Conservation (phyloP, 2,113 vertebrate genomes). For the Casuarius casuarius region DNA sequence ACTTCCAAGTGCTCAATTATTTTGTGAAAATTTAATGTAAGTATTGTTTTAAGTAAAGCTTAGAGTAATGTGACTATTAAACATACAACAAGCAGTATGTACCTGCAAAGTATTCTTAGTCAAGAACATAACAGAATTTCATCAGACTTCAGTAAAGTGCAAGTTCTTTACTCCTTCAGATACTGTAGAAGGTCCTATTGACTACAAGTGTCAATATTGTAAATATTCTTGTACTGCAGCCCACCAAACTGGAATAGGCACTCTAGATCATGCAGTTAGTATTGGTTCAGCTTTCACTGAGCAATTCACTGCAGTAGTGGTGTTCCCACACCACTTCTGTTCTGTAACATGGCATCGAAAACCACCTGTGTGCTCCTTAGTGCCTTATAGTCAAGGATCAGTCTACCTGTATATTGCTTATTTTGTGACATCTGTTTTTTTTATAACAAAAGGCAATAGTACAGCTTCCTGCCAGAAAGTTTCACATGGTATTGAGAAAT, state of each 20-base stretch:
- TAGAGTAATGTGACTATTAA: neutral
- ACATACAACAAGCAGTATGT: neutral
- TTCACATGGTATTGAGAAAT: neutral
- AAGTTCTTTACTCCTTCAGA: neutral
- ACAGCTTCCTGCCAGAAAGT: neutral
- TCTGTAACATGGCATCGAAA: neutral
- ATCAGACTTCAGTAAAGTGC: neutral
- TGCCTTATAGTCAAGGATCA: neutral
- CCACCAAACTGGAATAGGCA: neutral
- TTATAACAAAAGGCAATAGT: neutral
- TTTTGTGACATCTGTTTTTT: neutral
- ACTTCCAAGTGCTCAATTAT: neutral
- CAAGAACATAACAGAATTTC: neutral
- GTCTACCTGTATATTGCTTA: neutral
- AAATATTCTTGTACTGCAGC: neutral
- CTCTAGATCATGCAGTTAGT: neutral
- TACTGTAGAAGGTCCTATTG: neutral
- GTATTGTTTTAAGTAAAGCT: neutral
- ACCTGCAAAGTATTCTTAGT: neutral
- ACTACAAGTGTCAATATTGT: neutral
- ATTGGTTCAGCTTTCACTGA: neutral
- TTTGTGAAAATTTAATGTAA: neutral
- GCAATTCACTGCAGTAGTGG: neutral
- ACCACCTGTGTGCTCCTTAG: neutral
- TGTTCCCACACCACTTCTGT: neutral